phyloP scores from a whole-genome alignment of 1,140 invertebrate genomes.

The Agraylea sexmaculata region DNA sequence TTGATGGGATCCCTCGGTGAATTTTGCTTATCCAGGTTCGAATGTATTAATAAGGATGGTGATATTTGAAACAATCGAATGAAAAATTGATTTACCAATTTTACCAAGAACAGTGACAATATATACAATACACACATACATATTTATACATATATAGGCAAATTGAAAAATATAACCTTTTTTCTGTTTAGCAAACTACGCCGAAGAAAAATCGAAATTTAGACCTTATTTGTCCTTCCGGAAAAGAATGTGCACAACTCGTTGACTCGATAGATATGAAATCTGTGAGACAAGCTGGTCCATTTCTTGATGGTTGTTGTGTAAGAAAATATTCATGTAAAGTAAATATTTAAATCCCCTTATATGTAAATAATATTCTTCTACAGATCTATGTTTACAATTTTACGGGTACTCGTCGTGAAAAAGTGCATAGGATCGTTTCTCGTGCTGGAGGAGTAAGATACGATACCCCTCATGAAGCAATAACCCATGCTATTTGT shows the following conservation, averaged over 20 bases:
- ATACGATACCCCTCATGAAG: conserved; percentile 59
- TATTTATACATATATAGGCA: no score
- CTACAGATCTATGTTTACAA: conserved; percentile 52
- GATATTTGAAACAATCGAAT: no score
- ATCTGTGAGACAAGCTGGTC: conserved; percentile 55
- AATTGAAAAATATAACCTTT: no score
- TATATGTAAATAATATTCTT: conserved; percentile 1
- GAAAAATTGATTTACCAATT: no score
- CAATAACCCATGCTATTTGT: conserved; percentile 69
- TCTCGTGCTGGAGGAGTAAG: conserved; percentile 71
- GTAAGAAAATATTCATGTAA: conserved; percentile 37
- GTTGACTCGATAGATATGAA: conserved; percentile 48
- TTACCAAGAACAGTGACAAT: no score
- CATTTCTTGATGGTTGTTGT: conserved; percentile 75
- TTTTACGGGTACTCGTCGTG: conserved; percentile 47
- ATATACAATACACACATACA: no score
- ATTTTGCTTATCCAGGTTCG: no score
- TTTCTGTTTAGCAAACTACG: no score
- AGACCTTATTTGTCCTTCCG: conserved; percentile 4
- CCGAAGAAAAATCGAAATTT: no score
- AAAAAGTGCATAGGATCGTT: conserved; percentile 66
- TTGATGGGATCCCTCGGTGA: no score
- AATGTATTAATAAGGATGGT: no score
- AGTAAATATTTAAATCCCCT: neutral
- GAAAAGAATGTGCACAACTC: conserved; percentile 19